Evolutionary conservation across 64 coral and sea anemone genomes (phyloP), one percentile per base, ranked within the genome.

Genomic region (Stichodactyla helianthus): DNA sequence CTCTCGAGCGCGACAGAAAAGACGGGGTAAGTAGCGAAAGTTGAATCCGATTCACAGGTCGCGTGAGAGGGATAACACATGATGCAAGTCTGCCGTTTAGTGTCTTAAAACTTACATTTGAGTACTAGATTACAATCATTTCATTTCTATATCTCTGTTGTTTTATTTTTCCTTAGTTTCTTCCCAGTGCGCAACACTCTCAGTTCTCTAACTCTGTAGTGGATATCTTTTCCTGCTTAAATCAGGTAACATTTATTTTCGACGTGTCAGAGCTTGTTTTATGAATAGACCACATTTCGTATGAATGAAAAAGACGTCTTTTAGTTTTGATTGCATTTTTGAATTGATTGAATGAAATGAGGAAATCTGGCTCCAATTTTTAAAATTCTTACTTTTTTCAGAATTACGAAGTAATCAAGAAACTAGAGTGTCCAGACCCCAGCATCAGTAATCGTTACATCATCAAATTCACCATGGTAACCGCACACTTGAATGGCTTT

Each of bases 381-480:
- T 68, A 9, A 22, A 68, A 20, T n/a, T 9, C 7, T 68, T 68
- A 74, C 17, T 74, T 74, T 35, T 5, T 71, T 71, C 6, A 99
- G 97, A 95, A 92, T 82, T 99, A 92, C 82, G 93, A 95, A 70
- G 93, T 99, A 54, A 94, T 99, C 51, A 87, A 85, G 79, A 95
- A 95, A 86, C 88, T 99, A 10, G 93, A 99, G 20, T 99, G 97
- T 79, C 97, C 97, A 26, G 87, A 92, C 53, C 97, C 97, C 17
- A 79, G 86, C 56, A 94, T 94, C 5, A 88, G 89, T 44, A 93
- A 89, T 52, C 83, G 85, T 23, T 99, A 99, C 85, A 51, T 95
- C 51, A 89, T 99, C 77, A 99, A 94, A 61, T 95, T 99, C 87
- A 91, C 92, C 13, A 83, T 86, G 77, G 91, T 92, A 57, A 87